Conservation (phyloP, 2,888 invertebrate species). For the Cataglyphis cursor region DNA sequence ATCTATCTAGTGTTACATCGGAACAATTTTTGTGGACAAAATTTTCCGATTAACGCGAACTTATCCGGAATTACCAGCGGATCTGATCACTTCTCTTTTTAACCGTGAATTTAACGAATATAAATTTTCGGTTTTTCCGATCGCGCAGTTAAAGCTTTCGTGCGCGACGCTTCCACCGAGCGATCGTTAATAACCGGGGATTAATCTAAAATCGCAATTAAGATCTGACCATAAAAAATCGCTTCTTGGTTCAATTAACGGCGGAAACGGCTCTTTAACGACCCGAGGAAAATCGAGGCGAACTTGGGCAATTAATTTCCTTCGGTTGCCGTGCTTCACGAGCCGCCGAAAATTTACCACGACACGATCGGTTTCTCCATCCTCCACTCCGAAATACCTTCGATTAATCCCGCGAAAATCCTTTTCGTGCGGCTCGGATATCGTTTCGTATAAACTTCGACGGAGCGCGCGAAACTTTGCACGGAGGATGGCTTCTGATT, state of each 20-base stretch:
- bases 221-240: conserved; percentile 56
- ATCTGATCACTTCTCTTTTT: conserved; percentile 20
- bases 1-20: not conserved
- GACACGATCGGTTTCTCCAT: conserved; percentile 35
- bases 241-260: conserved; percentile 58
- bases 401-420: conserved; percentile 68
- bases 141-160: conserved; percentile 43
- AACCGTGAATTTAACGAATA: conserved; percentile 46
- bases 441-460: conserved; percentile 49
- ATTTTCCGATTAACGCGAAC: conserved; percentile 9
- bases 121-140: conserved; percentile 39
- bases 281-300: conserved; percentile 57
- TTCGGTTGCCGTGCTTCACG: conserved; percentile 58
- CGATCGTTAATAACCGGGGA: conserved; percentile 54
- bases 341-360: conserved; percentile 67
- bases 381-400: conserved; percentile 59
- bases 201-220: conserved; percentile 58
- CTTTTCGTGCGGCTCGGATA: conserved; percentile 40
- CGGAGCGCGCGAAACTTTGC: conserved; percentile 54
- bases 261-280: conserved; percentile 48
- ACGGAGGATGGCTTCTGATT: conserved; percentile 32
- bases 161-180: conserved; percentile 35
- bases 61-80: conserved; percentile 9
- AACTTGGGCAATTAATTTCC: conserved; percentile 69
- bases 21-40: conserved; percentile 1